Percentiles rank a stretch among this genome's conserved stretches.
phyloP scores from a whole-genome alignment of 2,888 invertebrate species.

The Odontomyia ornata region DNA sequence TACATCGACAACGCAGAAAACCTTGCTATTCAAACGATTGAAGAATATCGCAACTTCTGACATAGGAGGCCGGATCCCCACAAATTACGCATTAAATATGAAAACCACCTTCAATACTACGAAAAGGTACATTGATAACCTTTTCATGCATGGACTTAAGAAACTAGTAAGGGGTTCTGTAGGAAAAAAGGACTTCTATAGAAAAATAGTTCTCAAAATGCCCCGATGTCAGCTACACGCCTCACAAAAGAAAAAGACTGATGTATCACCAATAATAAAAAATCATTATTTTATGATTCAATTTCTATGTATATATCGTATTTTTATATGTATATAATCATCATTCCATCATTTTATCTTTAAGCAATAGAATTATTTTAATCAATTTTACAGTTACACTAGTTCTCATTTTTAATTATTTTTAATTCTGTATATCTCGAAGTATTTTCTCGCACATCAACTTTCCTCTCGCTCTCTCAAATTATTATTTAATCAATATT shows the following conservation, averaged over 20 bases:
- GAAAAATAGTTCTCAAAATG: no score
- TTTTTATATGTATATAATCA: conserved; percentile 42
- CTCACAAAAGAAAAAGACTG: conserved; percentile 33
- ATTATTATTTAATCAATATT: conserved; percentile 9
- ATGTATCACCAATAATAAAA: conserved; percentile 43
- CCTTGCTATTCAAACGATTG: no score
- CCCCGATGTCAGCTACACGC: no score
- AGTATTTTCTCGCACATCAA: conserved; percentile 33
- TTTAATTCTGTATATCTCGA: conserved; percentile 19
- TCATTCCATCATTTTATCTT: conserved; percentile 41
- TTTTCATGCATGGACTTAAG: no score
- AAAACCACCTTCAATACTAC: no score
- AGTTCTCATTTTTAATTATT: conserved; percentile 21
- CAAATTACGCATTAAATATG: no score
- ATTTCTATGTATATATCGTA: conserved; percentile 43
- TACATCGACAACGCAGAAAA: no score
- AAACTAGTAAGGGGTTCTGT: no score
- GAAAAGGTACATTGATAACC: no score
- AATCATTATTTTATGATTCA: conserved; percentile 44
- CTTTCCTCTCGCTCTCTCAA: conserved; percentile 2
- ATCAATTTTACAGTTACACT: conserved; percentile 38
- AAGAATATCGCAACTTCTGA: no score
- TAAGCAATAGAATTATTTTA: conserved; percentile 44
- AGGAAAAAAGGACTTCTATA: no score
- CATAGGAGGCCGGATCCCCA: no score